Conservation (phyloP, 2,888 invertebrate genomes). For the Blastobasis lacticolella region DNA sequence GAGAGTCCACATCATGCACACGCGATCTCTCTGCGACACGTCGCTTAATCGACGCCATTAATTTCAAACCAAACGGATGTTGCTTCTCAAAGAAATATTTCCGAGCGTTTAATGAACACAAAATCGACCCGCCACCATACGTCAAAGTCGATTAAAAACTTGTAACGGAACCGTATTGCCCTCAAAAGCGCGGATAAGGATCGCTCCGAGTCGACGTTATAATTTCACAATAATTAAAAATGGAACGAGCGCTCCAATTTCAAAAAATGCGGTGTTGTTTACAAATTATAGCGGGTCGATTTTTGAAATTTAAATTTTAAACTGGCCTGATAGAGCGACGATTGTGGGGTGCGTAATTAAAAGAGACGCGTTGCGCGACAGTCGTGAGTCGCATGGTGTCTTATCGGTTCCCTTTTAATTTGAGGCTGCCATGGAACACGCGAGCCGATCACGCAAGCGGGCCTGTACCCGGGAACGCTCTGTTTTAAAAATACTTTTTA, state of each 20-base stretch:
- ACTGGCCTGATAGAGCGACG: conserved; percentile 51
- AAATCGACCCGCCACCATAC: conserved; percentile 17
- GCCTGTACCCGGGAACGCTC: conserved; percentile 18
- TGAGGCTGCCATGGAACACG: conserved; percentile 68
- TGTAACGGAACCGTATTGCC: neutral
- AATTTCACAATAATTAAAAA: neutral
- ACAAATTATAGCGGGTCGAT: neutral
- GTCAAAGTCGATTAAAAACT: conserved; percentile 3
- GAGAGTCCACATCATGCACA: conserved; percentile 52
- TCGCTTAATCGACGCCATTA: conserved; percentile 65
- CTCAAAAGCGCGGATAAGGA: neutral
- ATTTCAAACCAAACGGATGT: conserved; percentile 57
- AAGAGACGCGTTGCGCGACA: conserved; percentile 61
- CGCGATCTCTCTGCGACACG: conserved; percentile 55
- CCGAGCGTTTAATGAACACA: conserved; percentile 43
- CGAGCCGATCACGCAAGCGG: conserved; percentile 64
- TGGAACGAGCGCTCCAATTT: neutral
- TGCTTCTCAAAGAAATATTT: conserved; percentile 47
- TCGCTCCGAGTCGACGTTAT: neutral
- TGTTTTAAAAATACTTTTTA: conserved; percentile 54
- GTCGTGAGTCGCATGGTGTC: conserved; percentile 68
- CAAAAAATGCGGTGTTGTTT: neutral
- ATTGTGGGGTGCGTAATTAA: conserved; percentile 70
- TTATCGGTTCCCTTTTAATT: conserved; percentile 70
- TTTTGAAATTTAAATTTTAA: conserved; percentile 43